Evolutionary conservation across 2,797 vertebrate species (phyloP).

Genomic region (Pygocentrus nattereri): DNA sequence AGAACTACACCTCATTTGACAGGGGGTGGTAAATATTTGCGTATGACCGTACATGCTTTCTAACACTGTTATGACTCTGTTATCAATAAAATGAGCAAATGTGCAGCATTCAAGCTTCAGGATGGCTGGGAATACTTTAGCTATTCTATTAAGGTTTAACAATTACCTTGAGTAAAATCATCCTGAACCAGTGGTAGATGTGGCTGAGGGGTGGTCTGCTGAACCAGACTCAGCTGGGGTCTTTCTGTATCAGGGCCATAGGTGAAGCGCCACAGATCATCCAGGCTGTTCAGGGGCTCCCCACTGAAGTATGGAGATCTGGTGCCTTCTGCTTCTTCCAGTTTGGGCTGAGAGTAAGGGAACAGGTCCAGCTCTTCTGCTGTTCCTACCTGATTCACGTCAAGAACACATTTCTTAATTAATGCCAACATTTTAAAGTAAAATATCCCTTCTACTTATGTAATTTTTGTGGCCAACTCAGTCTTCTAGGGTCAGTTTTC

Average conservation of each 20-base stretch:
- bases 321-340: constrained; percentile 42
- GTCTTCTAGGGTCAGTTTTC: too few species aligned
- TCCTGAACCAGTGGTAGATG: constrained; percentile 42
- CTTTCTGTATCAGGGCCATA: constrained; percentile 14
- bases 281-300: constrained; percentile 65
- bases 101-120: too few species aligned
- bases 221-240: constrained; percentile 44
- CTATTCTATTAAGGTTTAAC: too few species aligned
- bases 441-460: too few species aligned
- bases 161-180: constrained; percentile 60
- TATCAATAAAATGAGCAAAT: too few species aligned
- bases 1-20: too few species aligned
- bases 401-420: not conserved
- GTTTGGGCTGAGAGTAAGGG: constrained; percentile 27
- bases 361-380: constrained; percentile 39
- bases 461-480: too few species aligned
- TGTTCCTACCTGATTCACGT: constrained; percentile 62
- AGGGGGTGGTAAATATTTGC: too few species aligned
- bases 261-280: constrained; percentile 33
- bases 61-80: too few species aligned
- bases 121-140: too few species aligned
- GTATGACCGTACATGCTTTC: too few species aligned
- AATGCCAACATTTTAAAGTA: too few species aligned
- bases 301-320: constrained; percentile 60
- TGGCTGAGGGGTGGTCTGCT: not conserved